Conservation (phyloP, 1,140 invertebrate genomes). For the Eupeodes corollae region DNA sequence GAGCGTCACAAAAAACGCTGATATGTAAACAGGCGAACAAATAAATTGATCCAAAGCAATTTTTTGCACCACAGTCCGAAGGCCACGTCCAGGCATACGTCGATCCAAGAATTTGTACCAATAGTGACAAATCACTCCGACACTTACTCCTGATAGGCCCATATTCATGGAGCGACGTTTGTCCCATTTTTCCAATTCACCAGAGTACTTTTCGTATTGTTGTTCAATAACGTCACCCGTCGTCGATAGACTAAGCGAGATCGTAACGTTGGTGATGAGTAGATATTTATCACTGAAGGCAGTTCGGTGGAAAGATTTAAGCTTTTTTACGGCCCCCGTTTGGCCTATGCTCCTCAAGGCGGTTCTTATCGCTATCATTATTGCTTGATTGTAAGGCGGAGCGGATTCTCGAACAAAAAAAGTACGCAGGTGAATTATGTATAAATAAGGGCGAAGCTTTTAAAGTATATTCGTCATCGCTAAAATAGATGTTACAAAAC, state of each 20-base stretch:
- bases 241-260: constrained; percentile 65
- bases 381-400: no score
- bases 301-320: constrained; percentile 17
- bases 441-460: no score
- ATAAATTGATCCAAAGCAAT: constrained; percentile 78
- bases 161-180: constrained; percentile 60
- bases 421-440: no score
- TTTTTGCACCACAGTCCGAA: constrained; percentile 67
- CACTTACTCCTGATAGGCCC: constrained; percentile 59
- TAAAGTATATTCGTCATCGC: no score
- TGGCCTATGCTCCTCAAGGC: no score
- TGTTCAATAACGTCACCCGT: constrained; percentile 76
- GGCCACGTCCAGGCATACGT: constrained; percentile 48
- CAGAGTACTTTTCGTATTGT: constrained; percentile 62
- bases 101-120: constrained; percentile 69
- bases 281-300: constrained; percentile 65
- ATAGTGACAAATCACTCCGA: constrained; percentile 75
- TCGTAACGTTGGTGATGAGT: constrained; percentile 72
- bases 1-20: constrained; percentile 68
- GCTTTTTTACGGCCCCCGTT: background rate
- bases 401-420: no score
- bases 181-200: constrained; percentile 52
- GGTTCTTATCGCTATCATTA: no score
- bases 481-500: no score
- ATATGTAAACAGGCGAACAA: constrained; percentile 74